Conservation (phyloP, 2,888 invertebrate genomes). For the Polydrusus tereticollis region DNA sequence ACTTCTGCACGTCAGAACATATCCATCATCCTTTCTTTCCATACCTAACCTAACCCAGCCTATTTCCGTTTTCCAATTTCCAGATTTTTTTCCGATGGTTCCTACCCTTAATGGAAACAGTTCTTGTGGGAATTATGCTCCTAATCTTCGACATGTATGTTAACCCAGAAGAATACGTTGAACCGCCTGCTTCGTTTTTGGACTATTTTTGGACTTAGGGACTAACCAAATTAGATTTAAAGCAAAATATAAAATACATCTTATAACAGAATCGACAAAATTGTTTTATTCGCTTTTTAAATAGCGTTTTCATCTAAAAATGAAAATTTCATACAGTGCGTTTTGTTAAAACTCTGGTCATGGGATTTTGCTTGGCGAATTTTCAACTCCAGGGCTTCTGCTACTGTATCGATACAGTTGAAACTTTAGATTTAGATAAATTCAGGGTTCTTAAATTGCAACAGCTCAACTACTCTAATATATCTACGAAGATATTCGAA, state of each 20-base stretch:
- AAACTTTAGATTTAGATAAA: too few species aligned
- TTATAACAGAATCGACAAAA: constrained; percentile 1
- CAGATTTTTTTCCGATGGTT: constrained; percentile 59
- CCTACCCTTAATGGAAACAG: constrained; percentile 57
- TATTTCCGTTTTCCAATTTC: constrained; percentile 47
- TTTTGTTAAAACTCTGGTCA: too few species aligned
- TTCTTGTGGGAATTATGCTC: constrained; percentile 58
- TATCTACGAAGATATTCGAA: too few species aligned
- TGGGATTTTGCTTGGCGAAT: too few species aligned
- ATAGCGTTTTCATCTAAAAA: not conserved
- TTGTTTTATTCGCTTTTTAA: constrained; percentile 32
- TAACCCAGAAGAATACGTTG: constrained; percentile 65
- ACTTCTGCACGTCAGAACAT: too few species aligned
- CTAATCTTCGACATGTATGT: constrained; percentile 63
- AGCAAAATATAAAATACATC: constrained; percentile 29
- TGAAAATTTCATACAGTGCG: too few species aligned
- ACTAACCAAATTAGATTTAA: constrained; percentile 36
- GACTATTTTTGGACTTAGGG: constrained; percentile 37
- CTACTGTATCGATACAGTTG: too few species aligned
- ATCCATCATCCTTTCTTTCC: too few species aligned
- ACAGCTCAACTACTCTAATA: too few species aligned
- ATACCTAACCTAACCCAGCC: constrained; percentile 13
- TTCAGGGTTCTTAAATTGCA: too few species aligned
- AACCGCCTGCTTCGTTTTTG: constrained; percentile 33
- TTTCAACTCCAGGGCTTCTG: too few species aligned